These are phyloP conservation scores for Coboldia fuscipes DNA, from an alignment of 1,140 invertebrate species.

Conservation along the genomic window DNA sequence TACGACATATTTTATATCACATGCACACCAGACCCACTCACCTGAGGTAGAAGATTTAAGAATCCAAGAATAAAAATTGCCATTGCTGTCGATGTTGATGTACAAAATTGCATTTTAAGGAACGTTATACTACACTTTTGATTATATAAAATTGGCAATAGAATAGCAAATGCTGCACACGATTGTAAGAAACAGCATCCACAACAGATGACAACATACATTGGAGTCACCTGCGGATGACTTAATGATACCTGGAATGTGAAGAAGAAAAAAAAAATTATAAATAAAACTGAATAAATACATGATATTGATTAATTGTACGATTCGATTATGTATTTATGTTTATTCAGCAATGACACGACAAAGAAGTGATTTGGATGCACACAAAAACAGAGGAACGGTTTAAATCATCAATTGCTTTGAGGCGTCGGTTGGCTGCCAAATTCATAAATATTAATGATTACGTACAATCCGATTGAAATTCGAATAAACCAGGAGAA, in stretches of 20 bases:
- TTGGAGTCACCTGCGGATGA: slow-evolving; percentile 7
- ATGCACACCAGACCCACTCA: no score
- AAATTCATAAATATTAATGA: no score
- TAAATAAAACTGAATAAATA: slow-evolving; percentile 1
- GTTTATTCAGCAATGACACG: no score
- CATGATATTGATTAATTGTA: no score
- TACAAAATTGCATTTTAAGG: slow-evolving; percentile 41
- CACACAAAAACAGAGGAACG: no score
- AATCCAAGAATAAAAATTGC: slow-evolving; percentile 35
- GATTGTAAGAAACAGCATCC: slow-evolving; percentile 33
- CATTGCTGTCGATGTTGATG: slow-evolving; percentile 33
- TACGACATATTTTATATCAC: no score
- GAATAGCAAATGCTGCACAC: slow-evolving; percentile 27
- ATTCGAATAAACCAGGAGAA: no score
- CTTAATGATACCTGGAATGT: slow-evolving; percentile 6
- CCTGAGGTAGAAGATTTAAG: slow-evolving; percentile 27
- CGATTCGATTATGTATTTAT: no score
- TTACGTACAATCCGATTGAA: no score
- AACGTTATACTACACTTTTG: slow-evolving; percentile 36
- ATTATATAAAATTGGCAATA: slow-evolving; percentile 32
- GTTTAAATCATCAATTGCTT: no score
- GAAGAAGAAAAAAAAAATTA: slow-evolving; percentile 2
- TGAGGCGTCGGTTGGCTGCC: no score
- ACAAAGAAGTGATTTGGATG: no score
- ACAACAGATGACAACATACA: slow-evolving; percentile 34